Conservation (phyloP, 2,888 invertebrate species). For the Falcaria lacertinaria region DNA sequence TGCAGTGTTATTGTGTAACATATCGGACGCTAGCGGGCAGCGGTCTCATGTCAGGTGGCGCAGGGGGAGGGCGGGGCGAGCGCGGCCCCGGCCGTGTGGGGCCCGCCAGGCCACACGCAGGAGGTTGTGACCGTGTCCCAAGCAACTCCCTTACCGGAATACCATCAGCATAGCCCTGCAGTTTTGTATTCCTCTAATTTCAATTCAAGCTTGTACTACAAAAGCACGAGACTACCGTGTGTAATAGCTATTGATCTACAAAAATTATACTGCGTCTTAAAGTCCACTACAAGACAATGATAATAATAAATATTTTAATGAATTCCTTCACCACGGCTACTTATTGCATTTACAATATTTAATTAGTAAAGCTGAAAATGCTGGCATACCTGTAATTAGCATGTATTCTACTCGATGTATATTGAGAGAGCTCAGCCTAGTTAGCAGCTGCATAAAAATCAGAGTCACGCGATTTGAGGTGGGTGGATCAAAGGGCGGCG, state of each 20-base stretch:
- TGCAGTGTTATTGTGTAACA: slow-evolving; percentile 72
- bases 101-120: slow-evolving; percentile 79
- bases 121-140: slow-evolving; percentile 81
- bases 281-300: slow-evolving; percentile 7
- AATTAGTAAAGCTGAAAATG: background rate
- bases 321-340: slow-evolving; percentile 5
- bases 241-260: background rate
- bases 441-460: slow-evolving; percentile 60
- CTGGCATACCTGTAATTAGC: slow-evolving; percentile 24
- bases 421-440: slow-evolving; percentile 24
- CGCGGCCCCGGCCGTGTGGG: slow-evolving; percentile 78
- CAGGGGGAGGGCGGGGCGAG: slow-evolving; percentile 80
- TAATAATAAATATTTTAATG: background rate
- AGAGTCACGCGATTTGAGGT: slow-evolving; percentile 74
- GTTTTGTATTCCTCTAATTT: background rate
- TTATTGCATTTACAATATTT: background rate
- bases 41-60: slow-evolving; percentile 70
- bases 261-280: too few species aligned
- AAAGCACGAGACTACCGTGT: slow-evolving; percentile 7
- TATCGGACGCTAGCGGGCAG: slow-evolving; percentile 74
- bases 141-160: slow-evolving; percentile 78
- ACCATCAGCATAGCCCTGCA: slow-evolving; percentile 55
- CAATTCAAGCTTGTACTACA: background rate
- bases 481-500: slow-evolving; percentile 80
- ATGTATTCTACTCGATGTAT: slow-evolving; percentile 19